Percentiles rank a stretch among this genome's conserved stretches.
phyloP scores from a whole-genome alignment of 1,140 invertebrate genomes.

The Thaumetopoea pityocampa region DNA sequence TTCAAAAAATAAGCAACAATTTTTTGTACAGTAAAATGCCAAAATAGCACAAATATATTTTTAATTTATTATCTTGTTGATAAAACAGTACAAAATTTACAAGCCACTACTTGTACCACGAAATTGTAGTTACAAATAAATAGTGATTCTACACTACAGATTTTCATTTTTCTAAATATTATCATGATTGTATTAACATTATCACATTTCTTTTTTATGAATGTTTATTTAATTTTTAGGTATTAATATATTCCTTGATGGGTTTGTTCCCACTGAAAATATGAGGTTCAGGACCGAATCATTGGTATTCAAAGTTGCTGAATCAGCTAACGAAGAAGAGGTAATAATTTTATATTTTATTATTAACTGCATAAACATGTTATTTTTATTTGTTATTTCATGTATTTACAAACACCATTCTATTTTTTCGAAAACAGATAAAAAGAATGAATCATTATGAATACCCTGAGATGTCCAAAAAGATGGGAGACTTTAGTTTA shows the following conservation, averaged over 20 bases:
- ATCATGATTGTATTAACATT: background rate
- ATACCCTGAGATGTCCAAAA: conserved; percentile 93
- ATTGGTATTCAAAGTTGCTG: conserved; percentile 98
- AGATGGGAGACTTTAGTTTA: conserved; percentile 90
- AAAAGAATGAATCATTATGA: conserved; percentile 97
- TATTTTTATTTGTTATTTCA: conserved; percentile 1
- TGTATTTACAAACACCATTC: background rate
- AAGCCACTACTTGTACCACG: too few species aligned
- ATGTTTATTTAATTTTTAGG: conserved; percentile 72
- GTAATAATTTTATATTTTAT: conserved; percentile 62
- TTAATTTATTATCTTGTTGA: too few species aligned
- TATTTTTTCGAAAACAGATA: conserved; percentile 48
- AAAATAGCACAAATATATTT: too few species aligned
- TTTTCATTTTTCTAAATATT: background rate
- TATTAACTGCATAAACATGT: background rate
- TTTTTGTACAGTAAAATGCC: too few species aligned
- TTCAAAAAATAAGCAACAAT: too few species aligned
- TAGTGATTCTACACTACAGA: too few species aligned
- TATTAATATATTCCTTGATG: conserved; percentile 99
- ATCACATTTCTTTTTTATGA: background rate
- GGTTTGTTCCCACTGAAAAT: conserved; percentile 99
- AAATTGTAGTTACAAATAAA: too few species aligned
- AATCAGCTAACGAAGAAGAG: conserved; percentile 98
- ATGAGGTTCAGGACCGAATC: conserved; percentile 98
- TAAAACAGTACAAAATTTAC: too few species aligned